phyloP scores from a whole-genome alignment of 2,888 invertebrate species.

The Odontocerum albicorne region DNA sequence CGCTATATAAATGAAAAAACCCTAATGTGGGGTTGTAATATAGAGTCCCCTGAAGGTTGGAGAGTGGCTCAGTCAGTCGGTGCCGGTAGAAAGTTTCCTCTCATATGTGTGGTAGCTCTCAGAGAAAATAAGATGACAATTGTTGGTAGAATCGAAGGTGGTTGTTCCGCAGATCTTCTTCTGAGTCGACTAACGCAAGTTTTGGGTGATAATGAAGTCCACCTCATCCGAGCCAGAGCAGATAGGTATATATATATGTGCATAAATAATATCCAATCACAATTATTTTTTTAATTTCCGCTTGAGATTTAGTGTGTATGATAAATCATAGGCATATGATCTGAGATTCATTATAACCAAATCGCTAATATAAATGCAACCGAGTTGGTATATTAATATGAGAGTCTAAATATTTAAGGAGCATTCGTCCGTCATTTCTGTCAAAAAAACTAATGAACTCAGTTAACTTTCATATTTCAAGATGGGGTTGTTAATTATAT shows the following conservation, averaged over 20 bases:
- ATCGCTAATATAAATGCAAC: too few relatives aligned
- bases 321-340: too few relatives aligned
- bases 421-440: too few relatives aligned
- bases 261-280: too few relatives aligned
- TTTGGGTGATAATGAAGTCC: slow-evolving; percentile 84
- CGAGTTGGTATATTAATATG: too few relatives aligned
- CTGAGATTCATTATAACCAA: too few relatives aligned
- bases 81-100: slow-evolving; percentile 78
- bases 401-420: too few relatives aligned
- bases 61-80: slow-evolving; percentile 87
- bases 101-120: slow-evolving; percentile 87
- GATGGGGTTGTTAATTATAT: too few relatives aligned
- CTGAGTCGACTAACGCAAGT: slow-evolving; percentile 72
- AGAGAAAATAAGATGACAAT: slow-evolving; percentile 92
- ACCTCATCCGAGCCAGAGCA: slow-evolving; percentile 82
- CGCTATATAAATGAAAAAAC: slow-evolving; percentile 81
- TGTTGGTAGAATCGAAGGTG: slow-evolving; percentile 87
- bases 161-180: slow-evolving; percentile 71
- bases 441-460: too few relatives aligned
- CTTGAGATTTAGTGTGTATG: too few relatives aligned
- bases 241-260: slow-evolving; percentile 69
- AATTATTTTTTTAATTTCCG: too few relatives aligned
- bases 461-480: too few relatives aligned
- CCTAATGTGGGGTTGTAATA: slow-evolving; percentile 93
- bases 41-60: slow-evolving; percentile 87